phyloP scores from a whole-genome alignment of 2,888 invertebrate genomes.

The Xanthorhoe spadicearia region DNA sequence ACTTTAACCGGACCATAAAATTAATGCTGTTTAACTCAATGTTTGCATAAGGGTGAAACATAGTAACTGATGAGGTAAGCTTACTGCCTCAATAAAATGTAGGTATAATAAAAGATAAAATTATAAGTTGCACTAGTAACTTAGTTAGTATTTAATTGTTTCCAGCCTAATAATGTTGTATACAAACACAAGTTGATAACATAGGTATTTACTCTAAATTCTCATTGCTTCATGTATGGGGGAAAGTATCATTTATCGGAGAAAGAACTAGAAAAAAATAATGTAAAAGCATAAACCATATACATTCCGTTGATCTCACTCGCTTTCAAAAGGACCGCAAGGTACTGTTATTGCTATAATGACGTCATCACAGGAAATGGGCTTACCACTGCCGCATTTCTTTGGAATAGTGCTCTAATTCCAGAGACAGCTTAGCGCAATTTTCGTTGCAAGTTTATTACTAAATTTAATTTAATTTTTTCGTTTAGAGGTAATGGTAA shows the following conservation, averaged over 20 bases:
- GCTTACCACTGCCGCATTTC: neutral
- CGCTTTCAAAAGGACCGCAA: neutral
- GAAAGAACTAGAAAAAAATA: too few species aligned
- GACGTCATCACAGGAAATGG: neutral
- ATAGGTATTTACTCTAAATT: too few species aligned
- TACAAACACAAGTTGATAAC: too few species aligned
- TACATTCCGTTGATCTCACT: neutral
- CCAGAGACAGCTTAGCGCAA: neutral
- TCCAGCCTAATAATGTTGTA: too few species aligned
- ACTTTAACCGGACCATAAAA: conserved; percentile 49
- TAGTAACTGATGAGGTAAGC: conserved; percentile 38
- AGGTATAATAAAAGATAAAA: neutral
- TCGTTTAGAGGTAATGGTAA: too few species aligned
- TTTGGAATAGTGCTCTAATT: neutral
- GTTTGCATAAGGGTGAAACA: conserved; percentile 48
- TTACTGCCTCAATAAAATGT: conserved; percentile 4
- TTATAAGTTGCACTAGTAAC: too few species aligned
- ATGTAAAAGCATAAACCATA: neutral
- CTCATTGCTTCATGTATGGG: too few species aligned
- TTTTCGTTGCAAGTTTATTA: neutral
- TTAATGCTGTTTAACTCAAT: conserved; percentile 50
- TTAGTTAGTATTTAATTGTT: too few species aligned
- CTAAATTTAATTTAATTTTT: too few species aligned
- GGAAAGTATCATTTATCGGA: too few species aligned
- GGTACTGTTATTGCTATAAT: neutral